These are phyloP conservation scores for Pomatorhinus ruficollis DNA, from an alignment of 2,113 vertebrate genomes.

Conservation along the genomic window DNA sequence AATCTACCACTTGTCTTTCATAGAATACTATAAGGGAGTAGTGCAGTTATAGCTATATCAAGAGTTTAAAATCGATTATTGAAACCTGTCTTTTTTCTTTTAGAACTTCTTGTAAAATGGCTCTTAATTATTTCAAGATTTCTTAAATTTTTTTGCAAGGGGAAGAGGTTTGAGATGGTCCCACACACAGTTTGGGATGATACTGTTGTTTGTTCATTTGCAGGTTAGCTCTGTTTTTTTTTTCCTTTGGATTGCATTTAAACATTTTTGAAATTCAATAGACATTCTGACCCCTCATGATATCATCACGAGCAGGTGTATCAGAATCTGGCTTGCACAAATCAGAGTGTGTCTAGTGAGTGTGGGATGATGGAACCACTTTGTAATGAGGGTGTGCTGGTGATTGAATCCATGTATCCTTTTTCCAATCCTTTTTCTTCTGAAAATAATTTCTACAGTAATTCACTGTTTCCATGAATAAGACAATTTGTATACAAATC, in stretches of 20 bases:
- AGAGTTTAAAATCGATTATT: background rate
- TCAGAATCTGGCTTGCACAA: background rate
- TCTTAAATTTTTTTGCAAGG: background rate
- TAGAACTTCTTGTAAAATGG: background rate
- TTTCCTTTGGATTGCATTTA: background rate
- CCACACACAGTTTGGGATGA: background rate
- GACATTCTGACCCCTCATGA: background rate
- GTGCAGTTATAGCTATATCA: background rate
- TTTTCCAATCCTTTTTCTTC: background rate
- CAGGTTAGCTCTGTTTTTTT: background rate
- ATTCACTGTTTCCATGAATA: background rate
- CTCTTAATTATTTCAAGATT: background rate
- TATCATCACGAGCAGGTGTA: background rate
- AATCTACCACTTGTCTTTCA: background rate
- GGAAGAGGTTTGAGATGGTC: background rate
- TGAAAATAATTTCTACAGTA: background rate
- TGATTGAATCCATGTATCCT: background rate
- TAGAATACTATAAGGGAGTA: background rate
- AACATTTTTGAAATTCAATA: background rate
- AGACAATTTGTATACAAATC: background rate
- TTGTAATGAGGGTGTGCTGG: background rate
- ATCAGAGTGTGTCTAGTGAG: background rate
- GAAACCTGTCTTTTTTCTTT: background rate
- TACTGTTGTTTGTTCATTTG: background rate
- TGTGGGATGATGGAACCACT: background rate